phyloP scores from a whole-genome alignment of 2,888 invertebrate genomes.

The Acleris laterana region DNA sequence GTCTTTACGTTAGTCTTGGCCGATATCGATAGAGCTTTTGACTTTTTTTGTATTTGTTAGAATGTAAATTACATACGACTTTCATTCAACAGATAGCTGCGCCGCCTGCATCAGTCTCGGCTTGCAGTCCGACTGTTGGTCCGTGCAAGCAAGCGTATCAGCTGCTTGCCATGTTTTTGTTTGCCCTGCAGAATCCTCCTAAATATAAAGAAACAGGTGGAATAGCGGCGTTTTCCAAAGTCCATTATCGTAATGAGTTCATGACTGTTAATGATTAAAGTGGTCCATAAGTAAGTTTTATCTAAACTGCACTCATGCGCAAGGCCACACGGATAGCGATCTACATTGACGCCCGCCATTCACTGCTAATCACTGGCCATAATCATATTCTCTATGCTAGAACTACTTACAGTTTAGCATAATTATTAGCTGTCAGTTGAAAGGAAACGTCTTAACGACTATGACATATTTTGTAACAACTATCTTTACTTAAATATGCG shows the following conservation, averaged over 20 bases:
- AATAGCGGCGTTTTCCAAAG: neutral
- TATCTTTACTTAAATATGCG: no score
- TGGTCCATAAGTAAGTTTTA: neutral
- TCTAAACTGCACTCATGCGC: conserved; percentile 35
- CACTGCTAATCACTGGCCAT: conserved; percentile 42
- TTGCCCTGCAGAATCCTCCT: neutral
- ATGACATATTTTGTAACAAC: neutral
- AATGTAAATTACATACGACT: no score
- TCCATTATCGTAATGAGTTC: neutral
- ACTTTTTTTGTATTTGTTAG: no score
- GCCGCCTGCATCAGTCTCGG: no score
- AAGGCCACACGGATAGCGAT: conserved; percentile 50
- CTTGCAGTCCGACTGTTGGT: no score
- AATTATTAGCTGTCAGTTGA: neutral
- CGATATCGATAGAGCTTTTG: no score
- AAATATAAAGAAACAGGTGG: neutral
- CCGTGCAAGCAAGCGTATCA: no score
- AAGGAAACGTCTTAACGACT: neutral
- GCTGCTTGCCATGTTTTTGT: no score
- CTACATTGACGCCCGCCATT: conserved; percentile 42
- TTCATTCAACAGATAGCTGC: no score
- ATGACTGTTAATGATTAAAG: neutral
- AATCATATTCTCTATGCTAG: conserved; percentile 6
- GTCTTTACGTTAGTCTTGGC: no score
- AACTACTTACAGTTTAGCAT: conserved; percentile 6